Evolutionary conservation across 2,888 invertebrate genomes (phyloP).

Genomic region (Sericinus montela): DNA sequence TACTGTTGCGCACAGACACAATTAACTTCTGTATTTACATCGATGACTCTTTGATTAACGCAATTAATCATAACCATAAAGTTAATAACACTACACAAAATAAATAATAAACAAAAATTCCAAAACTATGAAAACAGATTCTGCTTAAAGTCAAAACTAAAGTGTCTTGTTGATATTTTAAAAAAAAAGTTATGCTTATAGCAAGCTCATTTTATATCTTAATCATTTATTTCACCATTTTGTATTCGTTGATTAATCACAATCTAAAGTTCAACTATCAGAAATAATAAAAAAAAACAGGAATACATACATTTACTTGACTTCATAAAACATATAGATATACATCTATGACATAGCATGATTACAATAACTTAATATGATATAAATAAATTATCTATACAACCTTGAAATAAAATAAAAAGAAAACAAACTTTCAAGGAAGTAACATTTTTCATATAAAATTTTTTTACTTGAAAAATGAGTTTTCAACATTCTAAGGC

Average conservation of each 20-base stretch:
- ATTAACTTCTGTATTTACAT: conserved; percentile 33
- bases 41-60: conserved; percentile 27
- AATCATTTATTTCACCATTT: conserved; percentile 1
- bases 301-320: conserved; percentile 7
- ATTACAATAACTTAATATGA: conserved; percentile 6
- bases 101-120: conserved; percentile 17
- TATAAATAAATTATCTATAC: conserved; percentile 9
- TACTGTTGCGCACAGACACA: conserved; percentile 26
- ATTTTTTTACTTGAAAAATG: background rate
- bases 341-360: background rate
- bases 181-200: background rate
- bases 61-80: conserved; percentile 8
- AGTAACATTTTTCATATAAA: background rate
- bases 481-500: background rate
- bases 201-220: background rate
- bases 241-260: conserved; percentile 14
- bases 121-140: conserved; percentile 21
- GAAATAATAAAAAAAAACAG: background rate
- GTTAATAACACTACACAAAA: conserved; percentile 13
- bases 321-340: conserved; percentile 9
- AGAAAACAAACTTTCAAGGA: background rate
- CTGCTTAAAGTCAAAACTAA: no score
- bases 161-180: no score
- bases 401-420: conserved; percentile 1
- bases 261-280: background rate